Conservation (phyloP, 2,888 invertebrate species). For the Andricus quercusramuli region DNA sequence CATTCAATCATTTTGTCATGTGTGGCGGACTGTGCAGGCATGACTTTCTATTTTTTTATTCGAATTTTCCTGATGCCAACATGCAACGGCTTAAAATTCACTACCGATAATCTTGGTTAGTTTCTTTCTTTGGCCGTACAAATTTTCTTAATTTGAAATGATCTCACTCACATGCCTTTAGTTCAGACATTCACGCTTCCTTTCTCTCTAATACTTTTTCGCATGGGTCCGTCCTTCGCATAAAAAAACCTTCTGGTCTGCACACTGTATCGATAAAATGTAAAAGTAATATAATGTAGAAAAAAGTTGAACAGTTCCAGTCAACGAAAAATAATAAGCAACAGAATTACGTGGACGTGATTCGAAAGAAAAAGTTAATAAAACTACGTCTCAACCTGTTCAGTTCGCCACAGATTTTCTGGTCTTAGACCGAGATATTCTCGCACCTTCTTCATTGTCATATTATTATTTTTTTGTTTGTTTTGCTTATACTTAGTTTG, state of each 20-base stretch:
- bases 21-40: slow-evolving; percentile 70
- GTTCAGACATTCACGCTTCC: slow-evolving; percentile 1
- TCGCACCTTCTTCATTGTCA: slow-evolving; percentile 44
- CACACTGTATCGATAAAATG: slow-evolving; percentile 24
- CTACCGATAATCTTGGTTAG: neutral
- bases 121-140: neutral
- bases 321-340: slow-evolving; percentile 47
- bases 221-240: neutral
- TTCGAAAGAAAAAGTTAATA: slow-evolving; percentile 9
- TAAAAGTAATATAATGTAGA: slow-evolving; percentile 51
- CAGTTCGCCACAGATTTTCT: slow-evolving; percentile 68
- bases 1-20: slow-evolving; percentile 69
- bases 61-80: slow-evolving; percentile 23
- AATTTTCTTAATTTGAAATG: neutral
- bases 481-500: slow-evolving; percentile 58
- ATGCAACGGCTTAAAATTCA: neutral
- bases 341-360: neutral
- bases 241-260: neutral
- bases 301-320: slow-evolving; percentile 46
- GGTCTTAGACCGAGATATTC: slow-evolving; percentile 71
- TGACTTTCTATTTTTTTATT: slow-evolving; percentile 51
- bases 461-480: slow-evolving; percentile 48
- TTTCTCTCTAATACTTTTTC: neutral
- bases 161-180: neutral
- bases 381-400: slow-evolving; percentile 57